These are phyloP conservation scores for Collichthys lucidus DNA, from an alignment of 2,113 vertebrate genomes.

Conservation along the genomic window DNA sequence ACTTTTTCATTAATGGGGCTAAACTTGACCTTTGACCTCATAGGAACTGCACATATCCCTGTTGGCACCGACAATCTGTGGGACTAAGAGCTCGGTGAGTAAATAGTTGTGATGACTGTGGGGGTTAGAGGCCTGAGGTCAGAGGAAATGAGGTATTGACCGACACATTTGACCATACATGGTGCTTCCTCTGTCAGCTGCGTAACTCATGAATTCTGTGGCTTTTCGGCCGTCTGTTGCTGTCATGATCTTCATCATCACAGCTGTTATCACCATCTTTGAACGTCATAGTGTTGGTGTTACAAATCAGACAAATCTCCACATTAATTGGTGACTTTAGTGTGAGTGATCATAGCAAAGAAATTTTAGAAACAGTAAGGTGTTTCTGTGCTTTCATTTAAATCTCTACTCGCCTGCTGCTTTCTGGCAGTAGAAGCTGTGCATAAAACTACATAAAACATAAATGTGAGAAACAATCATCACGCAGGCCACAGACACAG, in stretches of 20 bases:
- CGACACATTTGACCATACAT: background rate
- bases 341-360: background rate
- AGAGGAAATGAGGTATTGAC: conserved; percentile 60
- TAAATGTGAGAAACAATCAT: background rate
- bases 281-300: background rate
- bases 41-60: conserved; percentile 54
- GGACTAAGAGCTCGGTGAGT: conserved; percentile 35
- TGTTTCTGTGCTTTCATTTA: background rate
- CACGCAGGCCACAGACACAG: too few relatives aligned
- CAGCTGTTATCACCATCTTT: background rate
- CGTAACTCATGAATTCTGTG: background rate
- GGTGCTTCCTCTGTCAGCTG: conserved; percentile 19
- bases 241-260: background rate
- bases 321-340: background rate
- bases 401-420: background rate
- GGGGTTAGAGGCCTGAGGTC: conserved; percentile 37
- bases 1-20: conserved; percentile 58
- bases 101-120: conserved; percentile 27
- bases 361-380: background rate
- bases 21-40: conserved; percentile 62
- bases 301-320: background rate
- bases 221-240: background rate
- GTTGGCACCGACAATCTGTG: conserved; percentile 4
- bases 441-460: too few relatives aligned
- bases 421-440: too few relatives aligned